Percentiles rank a stretch among this genome's conserved stretches.
phyloP scores from a whole-genome alignment of 2,113 vertebrate genomes.

The Anolis sagrei region DNA sequence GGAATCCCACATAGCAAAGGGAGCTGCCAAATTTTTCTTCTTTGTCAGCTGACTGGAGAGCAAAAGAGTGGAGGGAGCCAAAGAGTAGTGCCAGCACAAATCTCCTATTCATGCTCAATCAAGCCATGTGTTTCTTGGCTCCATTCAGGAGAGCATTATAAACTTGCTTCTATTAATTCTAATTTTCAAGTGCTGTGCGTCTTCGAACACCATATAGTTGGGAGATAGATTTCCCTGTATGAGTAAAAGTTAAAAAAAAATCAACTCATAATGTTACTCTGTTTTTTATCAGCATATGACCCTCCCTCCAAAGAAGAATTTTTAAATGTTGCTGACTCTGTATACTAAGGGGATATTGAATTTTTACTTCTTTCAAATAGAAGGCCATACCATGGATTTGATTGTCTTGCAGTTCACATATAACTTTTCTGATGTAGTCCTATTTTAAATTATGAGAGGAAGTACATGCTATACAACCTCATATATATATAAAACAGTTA shows the following conservation, averaged over 20 bases:
- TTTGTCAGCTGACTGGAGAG: slow-evolving; percentile 12
- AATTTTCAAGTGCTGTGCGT: not conserved
- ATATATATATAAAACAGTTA: not conserved
- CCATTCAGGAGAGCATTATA: not conserved
- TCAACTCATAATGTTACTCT: too few relatives aligned
- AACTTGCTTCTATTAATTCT: slow-evolving; percentile 17
- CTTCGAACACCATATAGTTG: not conserved
- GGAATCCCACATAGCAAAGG: not conserved
- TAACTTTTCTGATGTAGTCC: not conserved
- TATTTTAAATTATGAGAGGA: not conserved
- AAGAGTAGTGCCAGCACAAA: slow-evolving; percentile 9
- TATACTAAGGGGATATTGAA: not conserved
- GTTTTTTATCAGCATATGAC: not conserved
- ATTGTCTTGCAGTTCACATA: not conserved
- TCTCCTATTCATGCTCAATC: slow-evolving; percentile 26
- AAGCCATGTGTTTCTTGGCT: slow-evolving; percentile 24
- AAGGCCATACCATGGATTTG: not conserved
- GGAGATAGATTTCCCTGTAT: not conserved
- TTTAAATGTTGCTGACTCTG: not conserved
- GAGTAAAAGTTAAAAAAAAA: not conserved
- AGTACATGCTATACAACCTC: not conserved
- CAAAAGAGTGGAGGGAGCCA: not conserved
- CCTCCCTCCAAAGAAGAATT: not conserved
- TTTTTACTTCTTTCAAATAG: not conserved
- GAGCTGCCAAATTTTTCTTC: slow-evolving; percentile 15